A percentile compares a stretch with the other conserved stretches of the same genome.
Conservation (phyloP, 64 coral and sea anemone genomes). For the Orbicella faveolata region DNA sequence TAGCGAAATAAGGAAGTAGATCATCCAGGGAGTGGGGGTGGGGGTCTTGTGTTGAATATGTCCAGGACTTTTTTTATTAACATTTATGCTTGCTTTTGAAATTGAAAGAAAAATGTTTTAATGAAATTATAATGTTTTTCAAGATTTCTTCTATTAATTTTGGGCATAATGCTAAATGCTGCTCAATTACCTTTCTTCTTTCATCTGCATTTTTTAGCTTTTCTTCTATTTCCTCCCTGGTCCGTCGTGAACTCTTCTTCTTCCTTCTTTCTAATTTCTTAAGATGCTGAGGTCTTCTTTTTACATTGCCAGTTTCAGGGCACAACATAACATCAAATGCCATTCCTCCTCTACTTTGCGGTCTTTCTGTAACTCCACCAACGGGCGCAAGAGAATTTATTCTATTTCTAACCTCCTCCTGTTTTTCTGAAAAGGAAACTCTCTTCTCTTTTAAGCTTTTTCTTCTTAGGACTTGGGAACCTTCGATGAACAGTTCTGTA, state of each 20-base stretch:
- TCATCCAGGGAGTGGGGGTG: no score
- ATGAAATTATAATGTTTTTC: no score
- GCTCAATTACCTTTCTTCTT: constrained; percentile 68
- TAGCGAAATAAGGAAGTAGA: no score
- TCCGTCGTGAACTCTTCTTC: constrained; percentile 65
- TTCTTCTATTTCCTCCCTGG: constrained; percentile 88
- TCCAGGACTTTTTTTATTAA: no score
- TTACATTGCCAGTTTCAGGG: constrained; percentile 96
- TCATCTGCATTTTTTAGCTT: constrained; percentile 78
- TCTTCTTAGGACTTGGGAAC: constrained; percentile 64
- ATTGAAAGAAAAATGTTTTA: no score
- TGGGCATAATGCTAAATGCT: not conserved
- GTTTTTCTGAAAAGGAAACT: constrained; percentile 77
- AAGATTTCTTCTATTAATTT: no score
- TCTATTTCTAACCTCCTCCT: constrained; percentile 73
- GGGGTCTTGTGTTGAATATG: no score
- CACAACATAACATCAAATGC: constrained; percentile 82
- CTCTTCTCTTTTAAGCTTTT: constrained; percentile 63
- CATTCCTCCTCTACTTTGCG: constrained; percentile 80
- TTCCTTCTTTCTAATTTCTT: constrained; percentile 81
- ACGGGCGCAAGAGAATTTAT: constrained; percentile 61
- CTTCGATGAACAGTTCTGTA: constrained; percentile 71
- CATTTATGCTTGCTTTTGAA: no score
- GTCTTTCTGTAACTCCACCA: constrained; percentile 73
- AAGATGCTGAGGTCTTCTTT: constrained; percentile 80